Base-by-base conservation (phyloP, 2,113 vertebrate genomes). In the Puma concolor region DNA sequence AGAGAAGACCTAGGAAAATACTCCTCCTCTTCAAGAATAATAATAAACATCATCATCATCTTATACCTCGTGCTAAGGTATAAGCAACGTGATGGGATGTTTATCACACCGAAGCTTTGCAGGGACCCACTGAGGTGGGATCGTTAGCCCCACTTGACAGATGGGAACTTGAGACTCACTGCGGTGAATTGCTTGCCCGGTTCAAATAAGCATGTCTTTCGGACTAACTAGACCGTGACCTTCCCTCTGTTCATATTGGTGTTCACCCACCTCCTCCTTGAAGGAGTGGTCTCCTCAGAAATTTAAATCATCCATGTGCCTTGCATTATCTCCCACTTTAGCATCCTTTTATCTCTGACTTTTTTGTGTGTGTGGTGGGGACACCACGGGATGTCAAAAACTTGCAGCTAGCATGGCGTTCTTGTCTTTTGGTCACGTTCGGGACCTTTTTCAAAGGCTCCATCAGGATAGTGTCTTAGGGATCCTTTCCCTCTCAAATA, bases 401-500 rank as follows among this genome's bases (percentile, higher is more conserved):
- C 23, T 38, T 93, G 48, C 3, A 2, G 5, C 31, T 71, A 60
- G 92, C 52, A 69, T 33, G 80, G 17, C 52, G 31, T 25, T 38
- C 29, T 90, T 48, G 29, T 13, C 63, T 64, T 25, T 12, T 16
- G 11, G 50, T 23, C 50, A 27, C 23, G 13, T 48, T 36, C n/a
- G 44, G 88, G 52, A 81, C 5, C 41, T 41, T 86, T 95, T 80
- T 66, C 76, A 33, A 64, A 94, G 77, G 91, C 23, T 44, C 77
- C 50, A 10, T 94, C 63, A 64, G 38, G 69, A 77, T 27, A 31
- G 23, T 69, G 50, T 72, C 11, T 93, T 44, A n/a, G 36, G 13
- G 91, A 95, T 57, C 25, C 5, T 87, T 79, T 81, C 41, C 17
- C 89, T 97, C 86, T 85, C 44, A 81, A 96, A 92, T 91, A 50